Evolutionary conservation across 2,888 invertebrate genomes (phyloP), one percentile per base, ranked within the genome.

Genomic region (Parnassius mnemosyne): DNA sequence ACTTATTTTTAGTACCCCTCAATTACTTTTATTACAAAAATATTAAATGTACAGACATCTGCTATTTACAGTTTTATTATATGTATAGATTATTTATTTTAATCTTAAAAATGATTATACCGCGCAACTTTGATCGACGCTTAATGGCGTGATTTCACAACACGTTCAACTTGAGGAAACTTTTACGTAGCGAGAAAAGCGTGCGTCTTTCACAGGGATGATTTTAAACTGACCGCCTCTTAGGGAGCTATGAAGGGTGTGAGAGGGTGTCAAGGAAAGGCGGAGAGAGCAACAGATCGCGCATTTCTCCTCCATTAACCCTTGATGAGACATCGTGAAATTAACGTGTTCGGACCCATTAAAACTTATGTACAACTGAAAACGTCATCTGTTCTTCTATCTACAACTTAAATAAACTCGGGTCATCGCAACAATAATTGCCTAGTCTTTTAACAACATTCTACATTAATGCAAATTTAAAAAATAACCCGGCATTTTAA

Each of bases 221-320:
- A 44, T 52, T 65, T 60, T 52, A 60, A 64, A 71, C 71, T 71
- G 69, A 68, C 51, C 64, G 57, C 44, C 55, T n/a, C 55, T 41
- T 47, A 49, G 20, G 61, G 46, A 60, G 56, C 53, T 60, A 58
- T 49, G 51, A 34, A 56, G 65, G 60, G 61, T 68, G 67, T 67
- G 54, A 58, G 61, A 63, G 68, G 49, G 64, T 42, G 59, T 43
- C 57, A 47, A 41, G 42, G 60, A 56, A 53, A 61, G 49, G 53
- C 61, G 58, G 67, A 65, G 65, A 65, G 71, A 71, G 77, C 81
- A 81, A 81, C 81, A 81, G 74, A 80, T 80, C 72, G 69, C 74
- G 69, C 70, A 65, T 67, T 70, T 70, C 67, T 69, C 68, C 65
- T 42, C 72, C 73, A 72, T 76, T 77, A 77, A 73, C 69, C 69